Evolutionary conservation across 2,888 invertebrate species (phyloP), one percentile per base, ranked within the genome.

Genomic region (Acronicta aceris): DNA sequence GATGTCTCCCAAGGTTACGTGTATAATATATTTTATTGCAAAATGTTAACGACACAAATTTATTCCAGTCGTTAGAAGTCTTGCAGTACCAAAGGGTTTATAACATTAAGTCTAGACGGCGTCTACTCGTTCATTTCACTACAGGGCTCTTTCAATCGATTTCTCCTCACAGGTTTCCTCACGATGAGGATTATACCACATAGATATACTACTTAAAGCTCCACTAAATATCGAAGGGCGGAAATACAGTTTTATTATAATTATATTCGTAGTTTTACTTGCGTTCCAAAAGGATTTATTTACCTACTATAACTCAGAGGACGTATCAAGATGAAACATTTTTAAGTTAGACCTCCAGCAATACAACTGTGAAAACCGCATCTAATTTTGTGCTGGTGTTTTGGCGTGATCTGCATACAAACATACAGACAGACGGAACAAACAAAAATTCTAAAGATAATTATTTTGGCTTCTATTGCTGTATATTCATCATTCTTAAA

Each of bases 181-280:
- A 69, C 60, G 71, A 65, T 60, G 58, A 59, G 57, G 68, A 81
- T 76, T 65, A 75, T 74, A 72, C 70, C 49, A 33, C 49, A 71
- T 63, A 66, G 71, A 74, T 65, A 66, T 56, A 62, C 65, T 51
- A 27, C 25, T 57, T 63, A 55, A 51, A 71, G 68, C 72, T 69
- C 56, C 47, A 61, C 63, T 59, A 75, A 74, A 70, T 67, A 27
- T 54, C 58, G 33, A 56, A 64, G 25, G 51, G 62, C 13, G 65
- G 54, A 45, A 65, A 56, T 50, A 56, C 30, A 57, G 40, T 62
- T 73, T 61, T 67, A 61, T 50, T 67, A 54, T 53, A 33, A n/a
- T n/a, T n/a, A n/a, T n/a, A n/a, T n/a, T n/a, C n/a, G n/a, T n/a
- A n/a, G n/a, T n/a, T n/a, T n/a, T n/a, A n/a, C n/a, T 21, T 21